Evolutionary conservation across 1,140 invertebrate genomes (phyloP).

Genomic region (Vanessa atalanta): DNA sequence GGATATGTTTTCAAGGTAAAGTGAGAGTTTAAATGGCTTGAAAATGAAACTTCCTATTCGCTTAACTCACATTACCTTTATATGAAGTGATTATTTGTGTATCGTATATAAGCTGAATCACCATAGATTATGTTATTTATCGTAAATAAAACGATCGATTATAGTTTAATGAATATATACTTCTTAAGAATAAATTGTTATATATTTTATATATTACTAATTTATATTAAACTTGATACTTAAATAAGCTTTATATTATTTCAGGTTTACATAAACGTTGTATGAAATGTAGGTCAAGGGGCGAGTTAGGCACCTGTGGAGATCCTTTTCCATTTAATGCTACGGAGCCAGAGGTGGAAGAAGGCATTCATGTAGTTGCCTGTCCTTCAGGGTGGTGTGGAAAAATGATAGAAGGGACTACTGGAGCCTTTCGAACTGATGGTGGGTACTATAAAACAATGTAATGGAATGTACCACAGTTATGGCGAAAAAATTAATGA

Average conservation of each 20-base stretch:
- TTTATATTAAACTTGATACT: no score
- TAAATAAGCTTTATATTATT: conserved; percentile 29
- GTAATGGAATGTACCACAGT: background rate
- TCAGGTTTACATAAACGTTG: conserved; percentile 70
- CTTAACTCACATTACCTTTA: conserved; percentile 3
- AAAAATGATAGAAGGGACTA: conserved; percentile 90
- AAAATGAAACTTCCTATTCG: background rate
- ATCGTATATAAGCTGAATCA: background rate
- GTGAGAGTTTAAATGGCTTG: conserved; percentile 57
- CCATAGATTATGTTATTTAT: no score
- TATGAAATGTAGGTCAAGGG: conserved; percentile 89
- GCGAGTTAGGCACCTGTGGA: conserved; percentile 92
- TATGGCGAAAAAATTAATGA: no score
- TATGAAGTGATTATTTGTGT: background rate
- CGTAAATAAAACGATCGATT: no score
- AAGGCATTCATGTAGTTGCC: conserved; percentile 88
- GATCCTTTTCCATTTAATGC: conserved; percentile 92
- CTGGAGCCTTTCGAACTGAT: conserved; percentile 84
- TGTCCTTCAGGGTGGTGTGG: conserved; percentile 97
- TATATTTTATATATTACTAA: no score
- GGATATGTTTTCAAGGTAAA: conserved; percentile 73
- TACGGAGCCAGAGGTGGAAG: conserved; percentile 84
- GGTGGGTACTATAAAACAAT: conserved; percentile 55
- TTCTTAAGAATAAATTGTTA: no score
- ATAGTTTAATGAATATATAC: no score